Conservation (phyloP, 1,140 invertebrate species). For the Belonocnema kinseyi region DNA sequence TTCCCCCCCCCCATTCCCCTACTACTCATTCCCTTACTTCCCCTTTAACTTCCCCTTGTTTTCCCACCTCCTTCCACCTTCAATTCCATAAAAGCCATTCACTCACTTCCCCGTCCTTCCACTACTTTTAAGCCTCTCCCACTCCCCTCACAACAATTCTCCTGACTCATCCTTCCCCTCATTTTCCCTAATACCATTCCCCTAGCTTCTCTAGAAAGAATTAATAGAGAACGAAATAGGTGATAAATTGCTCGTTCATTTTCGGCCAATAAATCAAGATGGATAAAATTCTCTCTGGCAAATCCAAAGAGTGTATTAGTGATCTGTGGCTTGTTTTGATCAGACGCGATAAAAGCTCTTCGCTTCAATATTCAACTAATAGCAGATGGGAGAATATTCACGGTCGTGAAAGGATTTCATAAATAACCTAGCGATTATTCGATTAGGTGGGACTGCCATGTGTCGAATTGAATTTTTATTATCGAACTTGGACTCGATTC, state of each 20-base stretch:
- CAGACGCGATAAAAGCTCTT: not conserved
- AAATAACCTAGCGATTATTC: conserved; percentile 20
- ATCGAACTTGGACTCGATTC: conserved; percentile 1
- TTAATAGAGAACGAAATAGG: not conserved
- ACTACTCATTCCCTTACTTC: too few relatives aligned
- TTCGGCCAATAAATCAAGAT: not conserved
- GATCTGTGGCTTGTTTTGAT: not conserved
- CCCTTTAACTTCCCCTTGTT: too few relatives aligned
- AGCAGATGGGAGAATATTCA: not conserved
- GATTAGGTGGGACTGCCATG: conserved; percentile 5
- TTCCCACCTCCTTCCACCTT: too few relatives aligned
- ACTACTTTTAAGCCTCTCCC: too few relatives aligned
- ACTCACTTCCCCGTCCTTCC: too few relatives aligned
- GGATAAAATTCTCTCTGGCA: too few relatives aligned
- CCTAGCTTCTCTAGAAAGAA: too few relatives aligned
- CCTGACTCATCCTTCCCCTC: too few relatives aligned
- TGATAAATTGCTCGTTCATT: conserved; percentile 7
- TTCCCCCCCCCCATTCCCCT: too few relatives aligned
- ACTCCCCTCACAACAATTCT: too few relatives aligned
- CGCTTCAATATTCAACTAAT: not conserved
- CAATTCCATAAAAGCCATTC: too few relatives aligned
- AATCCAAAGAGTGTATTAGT: not conserved
- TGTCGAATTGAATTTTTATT: not conserved
- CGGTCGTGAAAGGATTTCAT: conserved; percentile 21
- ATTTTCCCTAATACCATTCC: too few relatives aligned